These are phyloP conservation scores for Catharus fuscescens DNA, from an alignment of 2,113 vertebrate genomes.

Conservation along the genomic window DNA sequence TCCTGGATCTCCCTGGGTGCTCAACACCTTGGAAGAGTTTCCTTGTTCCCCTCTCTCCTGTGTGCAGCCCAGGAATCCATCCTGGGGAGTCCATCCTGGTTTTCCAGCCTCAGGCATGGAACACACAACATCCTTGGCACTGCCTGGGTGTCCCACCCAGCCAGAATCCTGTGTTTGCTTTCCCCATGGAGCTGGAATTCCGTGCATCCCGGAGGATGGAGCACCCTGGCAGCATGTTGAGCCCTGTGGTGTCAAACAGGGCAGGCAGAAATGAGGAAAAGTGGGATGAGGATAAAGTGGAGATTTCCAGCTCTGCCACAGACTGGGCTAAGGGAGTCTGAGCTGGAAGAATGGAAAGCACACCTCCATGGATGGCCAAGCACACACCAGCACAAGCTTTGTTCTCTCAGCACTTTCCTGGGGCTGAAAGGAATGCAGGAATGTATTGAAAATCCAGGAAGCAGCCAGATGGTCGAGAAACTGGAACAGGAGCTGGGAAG, in stretches of 20 bases:
- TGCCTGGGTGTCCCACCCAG: background rate
- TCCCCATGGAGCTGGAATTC: background rate
- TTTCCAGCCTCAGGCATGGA: background rate
- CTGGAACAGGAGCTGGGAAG: background rate
- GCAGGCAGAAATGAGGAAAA: background rate
- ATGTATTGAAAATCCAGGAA: background rate
- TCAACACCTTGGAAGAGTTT: background rate
- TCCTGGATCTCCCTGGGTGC: background rate
- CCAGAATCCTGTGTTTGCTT: fast-evolving
- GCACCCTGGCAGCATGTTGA: background rate
- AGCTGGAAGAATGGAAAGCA: background rate
- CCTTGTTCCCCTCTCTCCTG: background rate
- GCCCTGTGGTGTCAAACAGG: background rate
- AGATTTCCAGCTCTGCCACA: background rate
- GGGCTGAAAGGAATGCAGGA: background rate
- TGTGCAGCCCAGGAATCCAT: background rate
- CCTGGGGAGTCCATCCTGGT: background rate
- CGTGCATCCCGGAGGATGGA: background rate
- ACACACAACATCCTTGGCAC: too few species aligned
- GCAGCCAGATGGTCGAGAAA: background rate
- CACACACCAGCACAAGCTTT: background rate
- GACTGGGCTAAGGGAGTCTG: background rate
- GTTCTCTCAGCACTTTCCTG: background rate
- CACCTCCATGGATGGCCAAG: background rate
- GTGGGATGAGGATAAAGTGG: background rate